Base-by-base conservation (phyloP, 1,140 invertebrate genomes). In the Elymnias hypermnestra region DNA sequence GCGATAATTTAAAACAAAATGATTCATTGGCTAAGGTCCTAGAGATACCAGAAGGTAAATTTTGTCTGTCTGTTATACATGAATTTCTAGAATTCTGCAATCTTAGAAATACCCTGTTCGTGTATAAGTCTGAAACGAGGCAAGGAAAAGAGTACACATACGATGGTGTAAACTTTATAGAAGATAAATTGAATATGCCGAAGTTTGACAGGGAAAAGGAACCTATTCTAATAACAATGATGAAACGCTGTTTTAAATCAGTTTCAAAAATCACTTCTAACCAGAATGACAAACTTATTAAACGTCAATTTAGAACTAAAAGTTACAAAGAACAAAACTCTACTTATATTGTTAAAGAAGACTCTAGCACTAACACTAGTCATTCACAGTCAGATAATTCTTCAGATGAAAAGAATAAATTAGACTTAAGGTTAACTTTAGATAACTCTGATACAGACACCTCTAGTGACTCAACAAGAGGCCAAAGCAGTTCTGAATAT, bases 21-120 rank as follows among this genome's bases (percentile, higher is more conserved):
- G 54, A 70, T 2, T 57, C 43, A 36, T 72, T 87, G 42, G 83
- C 83, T 43, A 82, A 81, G 48, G 47, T 82, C 12, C 49, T 87
- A 15, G 74, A 79, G 31, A 22, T 79, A 40, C 83, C 76, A 2
- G 86, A 86, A 67, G 86, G 84, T 40, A 49, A 79, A 22, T 42
- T 87, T 19, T 71, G 78, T 8, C 54, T 87, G 15, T 72, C 78
- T 12, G 57, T 87, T 19, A 72, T 87, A 40, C 78, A 87, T 37
- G 86, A 87, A 39, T 79, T 87, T 53, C 61, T 87, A 41, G 82
- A 87, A 60, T 87, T 72, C 66, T 86, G 82, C 62, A 78, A 83
- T 54, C 61, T 87, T 8, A 82, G 74, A 54, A 86, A 86, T 49
- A 86, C 83, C n/a, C 70, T 84, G 58, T 84, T 84, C 66, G 81